Evolutionary conservation across 1,140 invertebrate genomes (phyloP), one percentile per base, ranked within the genome.

Genomic region (Samia ricini): DNA sequence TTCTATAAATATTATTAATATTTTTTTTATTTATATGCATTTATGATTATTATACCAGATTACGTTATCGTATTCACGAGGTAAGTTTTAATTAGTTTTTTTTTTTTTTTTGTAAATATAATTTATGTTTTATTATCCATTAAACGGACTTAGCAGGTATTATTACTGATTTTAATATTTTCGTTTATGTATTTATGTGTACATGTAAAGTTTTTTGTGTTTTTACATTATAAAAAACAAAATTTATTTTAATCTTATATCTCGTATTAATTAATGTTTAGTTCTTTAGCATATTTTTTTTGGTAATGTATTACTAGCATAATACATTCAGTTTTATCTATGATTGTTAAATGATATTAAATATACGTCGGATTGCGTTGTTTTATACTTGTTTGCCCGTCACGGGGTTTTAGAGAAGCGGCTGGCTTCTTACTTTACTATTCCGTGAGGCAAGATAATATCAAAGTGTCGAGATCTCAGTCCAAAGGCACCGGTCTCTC

Each of bases 401-500:
- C 52, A 50, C 62, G 62, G 69, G 52, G 22, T 55, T 64, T 42
- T 15, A 15, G n/a, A 10, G 33, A 15, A 10, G 33, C 12, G 8
- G 12, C 33, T 42, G 33, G 33, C 33, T 42, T 42, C 33, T 42
- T 42, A 42, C n/a, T 42, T 42, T 81, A 74, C 77, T 81, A 74
- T 72, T 71, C 72, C 58, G 64, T 69, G 70, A 71, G 60, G 72
- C 66, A 76, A 72, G 83, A 83, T 83, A 78, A 75, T 73, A 79
- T 84, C 77, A 69, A 69, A 63, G 68, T 71, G 60, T 42, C 60
- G 36, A 61, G 61, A 63, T 60, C 36, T 63, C 24, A 48, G 57
- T 63, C 1, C 77, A 85, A 85, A 85, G 86, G 76, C 66, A 77
- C 81, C 81, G 81, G 72, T 69, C 64, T 49, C 68, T 58, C 52